phyloP scores from a whole-genome alignment of 2,113 vertebrate species.

The Sterrhoptilus dennistouni region DNA sequence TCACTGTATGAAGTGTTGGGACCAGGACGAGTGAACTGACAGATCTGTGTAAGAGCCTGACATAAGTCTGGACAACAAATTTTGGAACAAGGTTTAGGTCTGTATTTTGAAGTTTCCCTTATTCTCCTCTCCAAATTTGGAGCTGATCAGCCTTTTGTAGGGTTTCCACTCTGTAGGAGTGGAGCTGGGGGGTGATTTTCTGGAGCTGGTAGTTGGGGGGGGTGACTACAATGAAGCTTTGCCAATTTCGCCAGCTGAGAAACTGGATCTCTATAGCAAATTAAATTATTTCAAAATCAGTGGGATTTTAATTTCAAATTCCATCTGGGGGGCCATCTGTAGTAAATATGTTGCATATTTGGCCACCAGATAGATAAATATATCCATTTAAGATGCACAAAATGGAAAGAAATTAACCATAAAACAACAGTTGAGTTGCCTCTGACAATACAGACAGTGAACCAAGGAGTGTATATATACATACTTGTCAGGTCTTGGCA shows the following conservation, averaged over 20 bases:
- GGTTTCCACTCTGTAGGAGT: background rate
- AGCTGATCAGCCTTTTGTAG: background rate
- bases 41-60: background rate
- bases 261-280: constrained; percentile 29
- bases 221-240: background rate
- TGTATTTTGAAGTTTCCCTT: background rate
- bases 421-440: background rate
- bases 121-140: background rate
- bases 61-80: background rate
- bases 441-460: background rate
- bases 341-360: constrained; percentile 60
- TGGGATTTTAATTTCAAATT: constrained; percentile 60
- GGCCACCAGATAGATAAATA: constrained; percentile 28
- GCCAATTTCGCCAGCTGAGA: constrained; percentile 55
- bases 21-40: background rate
- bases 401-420: background rate
- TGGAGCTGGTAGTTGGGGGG: background rate
- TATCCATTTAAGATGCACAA: background rate
- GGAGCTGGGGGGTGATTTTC: background rate
- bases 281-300: constrained; percentile 58
- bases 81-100: background rate
- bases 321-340: constrained; percentile 64
- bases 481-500: background rate
- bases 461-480: background rate
- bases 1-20: background rate